Percentiles rank a stretch among this genome's conserved stretches.
Evolutionary conservation across 2,888 invertebrate species (phyloP).

Genomic region (Ecliptopera silaceata): DNA sequence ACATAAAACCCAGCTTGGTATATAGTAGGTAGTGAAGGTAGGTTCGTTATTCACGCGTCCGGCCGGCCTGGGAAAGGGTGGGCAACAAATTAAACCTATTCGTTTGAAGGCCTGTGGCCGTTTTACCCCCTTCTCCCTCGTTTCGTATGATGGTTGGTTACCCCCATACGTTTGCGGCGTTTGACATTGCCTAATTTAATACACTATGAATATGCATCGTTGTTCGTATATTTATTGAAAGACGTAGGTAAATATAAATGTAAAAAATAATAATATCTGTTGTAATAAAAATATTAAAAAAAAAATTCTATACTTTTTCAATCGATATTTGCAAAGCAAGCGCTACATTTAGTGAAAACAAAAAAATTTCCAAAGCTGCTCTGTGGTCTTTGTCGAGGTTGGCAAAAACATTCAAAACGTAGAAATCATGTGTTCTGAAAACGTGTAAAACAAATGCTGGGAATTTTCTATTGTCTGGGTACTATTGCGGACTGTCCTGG

Average conservation of each 20-base stretch:
- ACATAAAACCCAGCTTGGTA: not conserved
- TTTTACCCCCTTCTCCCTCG: not conserved
- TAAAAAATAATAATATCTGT: too few species aligned
- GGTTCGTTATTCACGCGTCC: not conserved
- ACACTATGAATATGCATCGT: not conserved
- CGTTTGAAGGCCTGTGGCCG: not conserved
- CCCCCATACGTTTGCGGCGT: not conserved
- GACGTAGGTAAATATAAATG: too few species aligned
- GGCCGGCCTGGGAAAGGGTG: not conserved
- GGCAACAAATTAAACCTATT: slow-evolving; percentile 1
- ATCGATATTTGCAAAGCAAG: too few species aligned
- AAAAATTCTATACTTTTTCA: too few species aligned
- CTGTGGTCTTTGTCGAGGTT: too few species aligned
- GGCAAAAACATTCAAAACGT: not conserved
- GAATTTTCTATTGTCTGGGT: slow-evolving; percentile 18
- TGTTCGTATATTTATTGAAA: not conserved
- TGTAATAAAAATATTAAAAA: too few species aligned
- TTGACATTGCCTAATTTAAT: slow-evolving; percentile 1
- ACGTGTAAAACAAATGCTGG: slow-evolving; percentile 12
- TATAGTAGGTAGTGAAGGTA: not conserved
- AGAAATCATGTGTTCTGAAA: not conserved
- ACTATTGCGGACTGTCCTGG: slow-evolving; percentile 25
- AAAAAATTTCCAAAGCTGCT: too few species aligned
- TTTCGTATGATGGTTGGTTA: not conserved
- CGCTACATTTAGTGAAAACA: too few species aligned